Percentiles rank a stretch among this genome's conserved stretches.
phyloP scores from a whole-genome alignment of 2,888 invertebrate species.

The Baronia brevicornis region DNA sequence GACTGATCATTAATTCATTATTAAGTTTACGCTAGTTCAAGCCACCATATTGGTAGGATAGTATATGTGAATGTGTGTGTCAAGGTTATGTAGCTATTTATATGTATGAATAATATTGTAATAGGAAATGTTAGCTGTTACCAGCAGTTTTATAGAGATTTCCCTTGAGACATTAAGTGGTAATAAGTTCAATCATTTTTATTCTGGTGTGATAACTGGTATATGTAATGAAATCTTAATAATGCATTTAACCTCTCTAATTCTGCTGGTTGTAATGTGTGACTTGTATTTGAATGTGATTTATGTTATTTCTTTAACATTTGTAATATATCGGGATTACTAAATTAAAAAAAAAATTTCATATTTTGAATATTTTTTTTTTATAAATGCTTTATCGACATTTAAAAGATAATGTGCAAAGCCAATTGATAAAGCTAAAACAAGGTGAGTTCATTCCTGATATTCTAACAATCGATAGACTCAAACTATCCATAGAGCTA shows the following conservation, averaged over 20 bases:
- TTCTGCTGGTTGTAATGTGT: slow-evolving; percentile 23
- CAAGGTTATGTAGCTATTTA: slow-evolving; percentile 53
- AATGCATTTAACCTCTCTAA: slow-evolving; percentile 25
- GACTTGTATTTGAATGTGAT: slow-evolving; percentile 21
- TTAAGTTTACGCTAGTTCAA: slow-evolving; percentile 68
- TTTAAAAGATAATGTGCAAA: slow-evolving; percentile 7
- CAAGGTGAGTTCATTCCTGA: slow-evolving; percentile 12
- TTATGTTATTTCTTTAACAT: slow-evolving; percentile 30
- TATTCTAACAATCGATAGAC: slow-evolving; percentile 4
- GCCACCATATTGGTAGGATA: slow-evolving; percentile 53
- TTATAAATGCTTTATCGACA: too few species aligned
- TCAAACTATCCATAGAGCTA: slow-evolving; percentile 12
- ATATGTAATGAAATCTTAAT: slow-evolving; percentile 13
- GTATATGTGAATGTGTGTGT: slow-evolving; percentile 43
- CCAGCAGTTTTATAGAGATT: slow-evolving; percentile 43
- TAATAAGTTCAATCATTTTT: slow-evolving; percentile 28
- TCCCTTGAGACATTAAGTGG: slow-evolving; percentile 26
- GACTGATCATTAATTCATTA: slow-evolving; percentile 73
- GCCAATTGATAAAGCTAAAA: slow-evolving; percentile 6
- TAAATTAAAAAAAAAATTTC: too few species aligned
- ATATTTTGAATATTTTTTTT: too few species aligned
- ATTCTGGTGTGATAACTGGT: slow-evolving; percentile 2
- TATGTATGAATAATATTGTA: slow-evolving; percentile 43
- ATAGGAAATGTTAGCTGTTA: slow-evolving; percentile 26
- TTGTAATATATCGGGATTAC: slow-evolving; percentile 13